phyloP scores from a whole-genome alignment of 1,140 invertebrate species.

The Nylanderia fulva region DNA sequence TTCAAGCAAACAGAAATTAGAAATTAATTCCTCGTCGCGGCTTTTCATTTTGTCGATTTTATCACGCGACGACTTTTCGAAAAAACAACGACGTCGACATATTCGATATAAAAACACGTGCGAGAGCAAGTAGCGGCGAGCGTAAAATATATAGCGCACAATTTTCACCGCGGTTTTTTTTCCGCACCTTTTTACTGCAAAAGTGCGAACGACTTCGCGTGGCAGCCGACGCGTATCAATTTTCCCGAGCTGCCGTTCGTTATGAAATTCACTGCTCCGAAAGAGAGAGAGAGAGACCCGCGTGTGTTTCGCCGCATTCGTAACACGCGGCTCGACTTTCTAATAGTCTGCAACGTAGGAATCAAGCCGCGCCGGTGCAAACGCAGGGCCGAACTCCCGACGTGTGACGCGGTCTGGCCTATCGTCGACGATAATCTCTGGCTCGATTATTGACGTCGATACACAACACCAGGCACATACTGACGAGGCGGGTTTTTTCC shows the following conservation, averaged over 20 bases:
- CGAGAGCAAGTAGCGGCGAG: background rate
- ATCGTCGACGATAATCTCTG: conserved; percentile 29
- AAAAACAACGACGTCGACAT: background rate
- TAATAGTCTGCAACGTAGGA: conserved; percentile 41
- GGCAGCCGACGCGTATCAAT: conserved; percentile 52
- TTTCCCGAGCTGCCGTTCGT: conserved; percentile 35
- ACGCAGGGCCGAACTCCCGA: conserved; percentile 26
- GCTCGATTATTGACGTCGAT: conserved; percentile 25
- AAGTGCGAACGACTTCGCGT: conserved; percentile 35
- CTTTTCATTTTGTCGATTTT: background rate
- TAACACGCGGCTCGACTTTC: conserved; percentile 63
- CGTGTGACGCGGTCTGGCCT: background rate
- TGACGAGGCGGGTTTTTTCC: background rate
- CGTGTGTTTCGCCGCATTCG: conserved; percentile 34
- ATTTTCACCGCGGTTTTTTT: background rate
- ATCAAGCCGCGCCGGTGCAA: conserved; percentile 13
- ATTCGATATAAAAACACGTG: background rate
- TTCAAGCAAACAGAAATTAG: background rate
- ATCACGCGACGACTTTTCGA: background rate
- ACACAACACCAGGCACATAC: background rate
- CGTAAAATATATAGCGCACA: background rate
- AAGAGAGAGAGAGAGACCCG: too few relatives aligned
- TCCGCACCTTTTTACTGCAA: background rate
- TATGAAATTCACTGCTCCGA: conserved; percentile 44
- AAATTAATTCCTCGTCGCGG: background rate